Base-by-base conservation (phyloP, 2,113 vertebrate genomes). In the Indri indri region DNA sequence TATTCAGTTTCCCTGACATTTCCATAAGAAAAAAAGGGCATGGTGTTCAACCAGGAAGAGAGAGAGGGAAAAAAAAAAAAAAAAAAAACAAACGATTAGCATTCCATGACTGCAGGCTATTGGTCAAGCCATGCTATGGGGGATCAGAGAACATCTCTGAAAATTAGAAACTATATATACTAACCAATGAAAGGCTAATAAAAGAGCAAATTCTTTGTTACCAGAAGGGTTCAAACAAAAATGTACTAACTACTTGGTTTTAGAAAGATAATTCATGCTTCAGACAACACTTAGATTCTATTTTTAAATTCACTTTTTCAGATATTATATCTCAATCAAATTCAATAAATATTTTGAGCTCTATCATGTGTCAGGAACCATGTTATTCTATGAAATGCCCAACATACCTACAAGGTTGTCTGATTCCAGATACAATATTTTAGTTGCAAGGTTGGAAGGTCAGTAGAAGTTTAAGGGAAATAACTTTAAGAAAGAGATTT, bases 401-500 rank as follows among this genome's bases (percentile, higher is more conserved):
- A 52, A 79, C 65, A 95, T 87, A 87, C 9, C 57, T 92, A 70
- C 32, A 14, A 79, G 8, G 4, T 63, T 79, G 9, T 90, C 54
- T 87, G 84, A 88, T 59, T 90, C 74, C 63, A 96, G 54, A 93
- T 12, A 87, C 92, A 96, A 84, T 93, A 93, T 92, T 95, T 94
- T 95, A 91, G 50, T 87, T 90, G 17, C 25, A 52, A 18, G 2
- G 12, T 81, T 81, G 32, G n/a, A 79, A 96, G 81, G 50, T 83
- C 40, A 91, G 14, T 42, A 18, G 27, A 94, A 97, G 7, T 95
- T 95, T 84, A 88, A 95, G 9, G 22, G 40, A 74, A 95, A 92
- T 27, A 95, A 94, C 32, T 71, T 81, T 25, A 88, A 85, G 50
- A 11, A 94, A 77, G 2, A 85, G 30, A 70, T 88, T 14, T 52